phyloP scores from a whole-genome alignment of 2,113 vertebrate genomes.

The Salvator merianae region DNA sequence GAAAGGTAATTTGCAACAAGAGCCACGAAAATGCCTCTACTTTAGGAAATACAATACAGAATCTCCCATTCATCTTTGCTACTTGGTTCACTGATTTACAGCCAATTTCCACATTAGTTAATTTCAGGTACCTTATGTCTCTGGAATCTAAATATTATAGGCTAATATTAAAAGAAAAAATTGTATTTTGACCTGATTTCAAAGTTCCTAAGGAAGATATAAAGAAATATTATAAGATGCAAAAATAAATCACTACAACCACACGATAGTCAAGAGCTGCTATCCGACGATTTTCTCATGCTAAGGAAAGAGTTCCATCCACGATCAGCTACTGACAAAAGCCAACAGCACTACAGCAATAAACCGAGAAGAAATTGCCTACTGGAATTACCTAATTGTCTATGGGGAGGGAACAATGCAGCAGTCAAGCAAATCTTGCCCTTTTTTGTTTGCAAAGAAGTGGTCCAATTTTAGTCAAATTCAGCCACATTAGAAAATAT shows the following conservation, averaged over 20 bases:
- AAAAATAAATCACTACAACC: conserved; percentile 61
- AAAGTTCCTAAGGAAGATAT: conserved; percentile 41
- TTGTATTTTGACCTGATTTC: conserved; percentile 52
- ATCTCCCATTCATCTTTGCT: not conserved
- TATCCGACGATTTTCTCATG: conserved; percentile 65
- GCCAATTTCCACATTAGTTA: not conserved
- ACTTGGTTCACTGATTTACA: not conserved
- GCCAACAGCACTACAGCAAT: conserved; percentile 71
- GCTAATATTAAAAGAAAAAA: conserved; percentile 48
- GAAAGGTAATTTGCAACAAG: conserved; percentile 23
- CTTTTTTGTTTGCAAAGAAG: conserved; percentile 70
- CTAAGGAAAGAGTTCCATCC: conserved; percentile 74
- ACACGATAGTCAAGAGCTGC: conserved; percentile 64
- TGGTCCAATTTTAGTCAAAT: conserved; percentile 75
- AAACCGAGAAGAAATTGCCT: conserved; percentile 70
- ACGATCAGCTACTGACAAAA: conserved; percentile 73
- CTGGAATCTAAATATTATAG: conserved; percentile 16
- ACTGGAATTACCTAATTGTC: conserved; percentile 69
- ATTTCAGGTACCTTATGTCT: conserved; percentile 25
- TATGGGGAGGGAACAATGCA: conserved; percentile 70
- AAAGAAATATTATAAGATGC: conserved; percentile 54
- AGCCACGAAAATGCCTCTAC: conserved; percentile 41
- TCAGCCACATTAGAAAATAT: conserved; percentile 75
- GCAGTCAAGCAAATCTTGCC: conserved; percentile 68
- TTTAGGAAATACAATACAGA: conserved; percentile 46